Base-by-base conservation (phyloP, 2,797 vertebrate species). In the Lagorchestes hirsutus region DNA sequence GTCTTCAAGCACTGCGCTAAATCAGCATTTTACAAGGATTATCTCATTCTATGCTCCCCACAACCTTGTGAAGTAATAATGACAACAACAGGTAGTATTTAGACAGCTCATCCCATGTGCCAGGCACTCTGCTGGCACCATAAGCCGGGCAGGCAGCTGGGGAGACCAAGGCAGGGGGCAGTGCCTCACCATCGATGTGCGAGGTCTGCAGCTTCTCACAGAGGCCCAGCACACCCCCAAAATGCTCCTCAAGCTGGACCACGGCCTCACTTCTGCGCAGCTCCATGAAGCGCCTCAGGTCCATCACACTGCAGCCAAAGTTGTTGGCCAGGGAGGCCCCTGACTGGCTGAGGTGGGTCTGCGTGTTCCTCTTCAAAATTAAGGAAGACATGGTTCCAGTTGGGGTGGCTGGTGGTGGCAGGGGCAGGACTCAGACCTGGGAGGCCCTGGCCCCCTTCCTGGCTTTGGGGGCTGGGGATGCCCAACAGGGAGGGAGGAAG, bases 201-300 rank as follows among this genome's bases (percentile, higher is more conserved):
- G 99, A 99, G 0, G 99, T 99, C 98, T 99, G 99, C 97, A 99
- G 98, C 94, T 99, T 99, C 96, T 98, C 98, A 98, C 99, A 99
- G 98, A 99, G 98, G 16, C 98, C 99, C 95, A 99, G 99, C 56
- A 99, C 99, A 0, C 99, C 99, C 24, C 99, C 99, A 0, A 99
- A 99, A 54, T 94, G 97, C 62, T 99, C 98, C 0, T 92, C 98
- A 94, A 99, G 99, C 97, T 99, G 99, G 96, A 54, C 95, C 28
- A 99, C 99, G 0, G 99, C 99, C 97, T 99, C 99, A 0, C 94
- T 55, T 0, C 99, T 99, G 92, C 99, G 98, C 96, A 99, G 99
- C 97, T 99, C 99, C 99, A 99, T 99, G 97, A 99, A 98, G 56
- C 97, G 97, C 95, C 99, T 99, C 92, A 99, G 99, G 0, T 99